phyloP scores from a whole-genome alignment of 92 coral and sea anemone genomes.

The Ricordea florida region DNA sequence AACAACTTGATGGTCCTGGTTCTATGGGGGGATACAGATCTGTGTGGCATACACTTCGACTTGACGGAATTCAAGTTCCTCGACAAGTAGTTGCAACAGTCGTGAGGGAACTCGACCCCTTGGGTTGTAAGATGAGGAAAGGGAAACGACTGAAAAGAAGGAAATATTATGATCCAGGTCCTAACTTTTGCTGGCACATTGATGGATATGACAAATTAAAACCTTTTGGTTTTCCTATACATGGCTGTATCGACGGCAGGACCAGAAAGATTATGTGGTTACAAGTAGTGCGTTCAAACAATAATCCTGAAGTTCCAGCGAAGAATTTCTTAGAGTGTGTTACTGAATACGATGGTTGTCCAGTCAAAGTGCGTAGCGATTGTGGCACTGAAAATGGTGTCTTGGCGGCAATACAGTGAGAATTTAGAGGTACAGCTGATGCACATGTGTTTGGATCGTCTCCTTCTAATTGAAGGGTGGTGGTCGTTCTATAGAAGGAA shows the following conservation, averaged over 20 bases:
- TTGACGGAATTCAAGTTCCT: constrained; percentile 52
- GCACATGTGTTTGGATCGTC: constrained; percentile 36
- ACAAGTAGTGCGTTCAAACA: constrained; percentile 50
- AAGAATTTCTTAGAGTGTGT: constrained; percentile 37
- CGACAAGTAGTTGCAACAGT: constrained; percentile 25
- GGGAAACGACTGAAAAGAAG: constrained; percentile 47
- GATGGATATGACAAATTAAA: constrained; percentile 51
- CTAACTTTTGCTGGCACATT: constrained; percentile 45
- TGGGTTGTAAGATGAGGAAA: constrained; percentile 32
- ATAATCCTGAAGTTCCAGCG: constrained; percentile 51
- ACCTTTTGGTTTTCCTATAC: constrained; percentile 56
- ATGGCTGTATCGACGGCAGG: constrained; percentile 50
- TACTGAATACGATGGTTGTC: constrained; percentile 25
- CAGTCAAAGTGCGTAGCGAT: constrained; percentile 32
- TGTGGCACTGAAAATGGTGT: constrained; percentile 48
- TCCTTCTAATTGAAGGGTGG: constrained; percentile 44
- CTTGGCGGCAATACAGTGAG: constrained; percentile 47
- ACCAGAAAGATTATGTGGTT: constrained; percentile 65
- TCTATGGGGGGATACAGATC: constrained; percentile 52
- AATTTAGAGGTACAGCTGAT: constrained; percentile 28
- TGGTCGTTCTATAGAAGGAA: constrained; percentile 26
- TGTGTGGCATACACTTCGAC: constrained; percentile 44
- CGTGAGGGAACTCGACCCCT: constrained; percentile 46
- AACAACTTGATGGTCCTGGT: constrained; percentile 40
- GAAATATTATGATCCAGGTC: constrained; percentile 31